Conservation (phyloP, 2,797 vertebrate species). For the Oreochromis grahami region DNA sequence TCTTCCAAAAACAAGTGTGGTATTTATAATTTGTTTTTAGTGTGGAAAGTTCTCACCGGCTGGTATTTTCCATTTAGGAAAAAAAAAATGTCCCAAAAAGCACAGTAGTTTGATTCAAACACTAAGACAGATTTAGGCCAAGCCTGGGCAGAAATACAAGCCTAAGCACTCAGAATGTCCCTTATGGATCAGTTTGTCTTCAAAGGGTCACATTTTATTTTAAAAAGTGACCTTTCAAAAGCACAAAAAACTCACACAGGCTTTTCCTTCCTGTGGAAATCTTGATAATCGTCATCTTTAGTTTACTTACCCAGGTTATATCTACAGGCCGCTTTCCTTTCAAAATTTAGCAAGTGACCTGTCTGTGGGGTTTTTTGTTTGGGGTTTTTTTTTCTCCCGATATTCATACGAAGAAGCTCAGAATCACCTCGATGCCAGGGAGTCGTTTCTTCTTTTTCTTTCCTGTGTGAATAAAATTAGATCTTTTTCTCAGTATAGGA, state of each 20-base stretch:
- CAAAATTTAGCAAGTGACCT: not conserved
- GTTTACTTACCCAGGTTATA: not conserved
- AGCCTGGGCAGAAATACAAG: not conserved
- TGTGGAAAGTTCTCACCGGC: not conserved
- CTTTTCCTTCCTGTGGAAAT: not conserved
- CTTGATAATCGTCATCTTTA: not conserved
- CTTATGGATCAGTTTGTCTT: not conserved
- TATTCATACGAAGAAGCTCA: not conserved
- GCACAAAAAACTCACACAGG: constrained; percentile 5
- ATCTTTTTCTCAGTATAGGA: not conserved
- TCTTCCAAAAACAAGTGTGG: not conserved
- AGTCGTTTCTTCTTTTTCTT: not conserved
- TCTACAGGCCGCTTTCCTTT: not conserved
- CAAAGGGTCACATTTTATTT: constrained; percentile 24
- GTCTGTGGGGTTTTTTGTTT: not conserved
- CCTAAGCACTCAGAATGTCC: not conserved
- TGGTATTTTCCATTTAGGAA: not conserved
- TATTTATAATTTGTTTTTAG: not conserved
- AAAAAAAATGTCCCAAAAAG: not conserved
- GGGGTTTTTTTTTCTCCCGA: not conserved
- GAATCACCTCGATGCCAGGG: not conserved
- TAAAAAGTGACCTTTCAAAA: constrained; percentile 30
- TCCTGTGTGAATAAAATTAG: not conserved
- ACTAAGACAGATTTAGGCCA: not conserved
- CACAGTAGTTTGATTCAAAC: not conserved